phyloP scores from a whole-genome alignment of 2,113 vertebrate genomes.

The crab-eating macaque (Macaca fascicularis) region DNA sequence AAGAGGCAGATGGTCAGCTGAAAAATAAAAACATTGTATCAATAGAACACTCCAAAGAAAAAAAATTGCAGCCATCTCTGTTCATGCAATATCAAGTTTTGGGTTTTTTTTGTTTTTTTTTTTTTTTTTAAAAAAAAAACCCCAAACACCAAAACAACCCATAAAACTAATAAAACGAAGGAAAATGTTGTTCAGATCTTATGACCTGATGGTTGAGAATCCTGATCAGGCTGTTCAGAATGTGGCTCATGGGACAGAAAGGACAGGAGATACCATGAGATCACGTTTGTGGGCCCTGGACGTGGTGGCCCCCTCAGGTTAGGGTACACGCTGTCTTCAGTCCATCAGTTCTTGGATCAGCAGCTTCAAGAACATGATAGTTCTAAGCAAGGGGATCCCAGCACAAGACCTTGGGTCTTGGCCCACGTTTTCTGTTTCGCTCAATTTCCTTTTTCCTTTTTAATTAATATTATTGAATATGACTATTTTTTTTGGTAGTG shows the following conservation, averaged over 20 bases:
- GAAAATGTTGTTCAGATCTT: background rate
- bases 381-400: slow-evolving; percentile 38
- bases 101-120: background rate
- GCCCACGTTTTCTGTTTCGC: slow-evolving; percentile 41
- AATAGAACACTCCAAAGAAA: slow-evolving; percentile 11
- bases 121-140: background rate
- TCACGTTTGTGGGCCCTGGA: background rate
- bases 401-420: background rate
- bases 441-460: slow-evolving; percentile 60
- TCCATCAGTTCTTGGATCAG: background rate
- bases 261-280: slow-evolving; percentile 5
- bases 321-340: background rate
- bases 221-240: slow-evolving; percentile 44
- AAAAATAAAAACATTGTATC: slow-evolving; percentile 70
- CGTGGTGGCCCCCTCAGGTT: background rate
- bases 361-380: background rate
- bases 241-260: slow-evolving; percentile 26
- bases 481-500: slow-evolving; percentile 60
- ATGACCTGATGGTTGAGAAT: background rate
- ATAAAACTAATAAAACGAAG: slow-evolving; percentile 37
- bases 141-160: slow-evolving; percentile 57
- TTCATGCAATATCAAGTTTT: background rate
- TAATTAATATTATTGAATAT: slow-evolving; percentile 1
- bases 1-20: slow-evolving; percentile 65
- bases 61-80: background rate